Conservation (phyloP, 2,113 vertebrate genomes). For the Balaeniceps rex region DNA sequence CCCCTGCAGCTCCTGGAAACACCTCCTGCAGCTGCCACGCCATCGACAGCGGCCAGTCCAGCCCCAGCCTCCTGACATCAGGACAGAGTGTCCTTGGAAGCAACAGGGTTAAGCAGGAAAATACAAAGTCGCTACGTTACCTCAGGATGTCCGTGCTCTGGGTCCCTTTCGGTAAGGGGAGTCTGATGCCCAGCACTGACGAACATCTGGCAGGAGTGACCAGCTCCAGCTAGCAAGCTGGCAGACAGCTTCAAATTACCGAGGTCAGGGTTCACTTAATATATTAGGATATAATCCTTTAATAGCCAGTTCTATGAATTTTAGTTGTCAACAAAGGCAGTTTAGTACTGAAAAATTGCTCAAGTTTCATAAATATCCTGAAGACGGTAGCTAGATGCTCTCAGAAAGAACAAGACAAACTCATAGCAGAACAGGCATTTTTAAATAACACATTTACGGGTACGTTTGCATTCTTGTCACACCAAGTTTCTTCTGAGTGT, state of each 20-base stretch:
- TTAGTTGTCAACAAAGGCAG: background rate
- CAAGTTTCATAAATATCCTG: background rate
- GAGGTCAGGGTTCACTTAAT: background rate
- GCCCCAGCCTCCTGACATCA: background rate
- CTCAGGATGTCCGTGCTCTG: accelerated
- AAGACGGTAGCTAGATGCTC: background rate
- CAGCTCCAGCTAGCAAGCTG: background rate
- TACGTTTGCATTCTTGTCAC: background rate
- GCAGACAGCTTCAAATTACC: background rate
- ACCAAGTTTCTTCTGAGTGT: background rate
- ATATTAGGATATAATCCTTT: background rate
- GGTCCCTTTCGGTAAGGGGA: accelerated
- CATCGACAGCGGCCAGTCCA: background rate
- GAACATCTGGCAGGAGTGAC: background rate
- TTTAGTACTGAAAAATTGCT: background rate
- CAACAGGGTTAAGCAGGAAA: background rate
- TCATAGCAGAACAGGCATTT: background rate
- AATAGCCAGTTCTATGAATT: background rate
- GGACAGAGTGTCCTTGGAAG: background rate
- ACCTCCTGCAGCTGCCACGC: background rate
- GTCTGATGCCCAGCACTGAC: background rate
- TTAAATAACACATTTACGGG: background rate
- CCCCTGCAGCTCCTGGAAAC: background rate
- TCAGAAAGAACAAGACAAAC: background rate
- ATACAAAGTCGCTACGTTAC: accelerated